Evolutionary conservation across 2,888 invertebrate species (phyloP), one percentile per base, ranked within the genome.

Genomic region (Volucella bombylans): DNA sequence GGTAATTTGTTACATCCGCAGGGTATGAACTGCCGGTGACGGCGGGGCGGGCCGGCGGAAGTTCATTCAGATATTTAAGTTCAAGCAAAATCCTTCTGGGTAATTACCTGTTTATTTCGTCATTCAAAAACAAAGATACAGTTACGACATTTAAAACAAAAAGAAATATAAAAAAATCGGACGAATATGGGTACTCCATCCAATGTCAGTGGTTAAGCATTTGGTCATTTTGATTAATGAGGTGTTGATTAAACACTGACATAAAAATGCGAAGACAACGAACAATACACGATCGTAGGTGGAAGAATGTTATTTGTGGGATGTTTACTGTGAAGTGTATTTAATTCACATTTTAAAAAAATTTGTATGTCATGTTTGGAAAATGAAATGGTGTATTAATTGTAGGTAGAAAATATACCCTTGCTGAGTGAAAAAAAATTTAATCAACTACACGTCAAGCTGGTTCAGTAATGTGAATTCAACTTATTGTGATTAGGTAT

Each of bases 161-260:
- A 41, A 54, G 59, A 64, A 54, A 54, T 49, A 50, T 52, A 49
- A 65, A 62, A 68, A n/a, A 57, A 67, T 52, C 49, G 47, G 47
- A 23, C 18, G n/a, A 49, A 73, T 11, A 41, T 50, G 45, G 55
- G 23, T 65, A 77, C 76, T 52, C 71, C 50, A 18, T 72, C 71
- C 72, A 76, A 81, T 23, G 23, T 23, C 23, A 85, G 85, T 85
- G 80, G 71, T 64, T 76, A 80, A 85, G 76, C 80, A 59, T 64
- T 69, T 74, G 83, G 82, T 82, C 73, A 65, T 69, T 69, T 77
- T 82, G 85, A 85, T 85, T 80, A 80, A 85, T 85, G 80, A 85
- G 77, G 74, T 72, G 77, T 62, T 81, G 68, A 76, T 47, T 71
- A 85, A 59, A 72, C 45, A 80, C 64, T 67, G 80, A 85, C 85